Conservation (phyloP, 2,113 vertebrate species). For the Corydoras maculifer region DNA sequence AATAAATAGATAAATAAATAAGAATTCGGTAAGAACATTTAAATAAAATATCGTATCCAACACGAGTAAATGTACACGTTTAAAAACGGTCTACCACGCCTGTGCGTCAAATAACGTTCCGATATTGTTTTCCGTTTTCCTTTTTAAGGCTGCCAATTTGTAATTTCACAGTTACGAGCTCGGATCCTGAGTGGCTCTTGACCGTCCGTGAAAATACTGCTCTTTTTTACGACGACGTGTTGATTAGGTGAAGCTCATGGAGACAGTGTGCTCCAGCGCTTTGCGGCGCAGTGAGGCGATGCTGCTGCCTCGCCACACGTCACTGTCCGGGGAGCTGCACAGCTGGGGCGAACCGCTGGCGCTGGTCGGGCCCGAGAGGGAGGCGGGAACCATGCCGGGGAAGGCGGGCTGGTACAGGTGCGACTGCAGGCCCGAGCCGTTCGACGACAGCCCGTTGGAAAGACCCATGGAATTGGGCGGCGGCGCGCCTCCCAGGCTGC, state of each 20-base stretch:
- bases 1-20: conserved; percentile 24
- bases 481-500: conserved; percentile 82
- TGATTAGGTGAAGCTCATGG: conserved; percentile 97
- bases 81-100: not conserved
- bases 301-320: conserved; percentile 98
- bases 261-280: conserved; percentile 98
- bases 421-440: conserved; percentile 88
- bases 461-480: conserved; percentile 91
- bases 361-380: conserved; percentile 85
- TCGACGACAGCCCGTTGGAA: conserved; percentile 88
- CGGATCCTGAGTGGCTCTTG: conserved; percentile 36
- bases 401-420: conserved; percentile 95
- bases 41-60: conserved; percentile 6
- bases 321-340: conserved; percentile 94
- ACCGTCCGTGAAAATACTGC: conserved; percentile 30
- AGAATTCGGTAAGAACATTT: not conserved
- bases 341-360: conserved; percentile 91
- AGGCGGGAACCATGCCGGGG: conserved; percentile 90
- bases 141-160: conserved; percentile 40
- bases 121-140: conserved; percentile 11
- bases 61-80: too few relatives aligned
- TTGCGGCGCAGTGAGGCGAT: conserved; percentile 95
- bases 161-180: conserved; percentile 35
- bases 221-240: conserved; percentile 3
- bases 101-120: conserved; percentile 18